A percentile compares a stretch with the other conserved stretches of the same genome.
Conservation (phyloP, 2,888 invertebrate genomes). For the Catonia carolina region DNA sequence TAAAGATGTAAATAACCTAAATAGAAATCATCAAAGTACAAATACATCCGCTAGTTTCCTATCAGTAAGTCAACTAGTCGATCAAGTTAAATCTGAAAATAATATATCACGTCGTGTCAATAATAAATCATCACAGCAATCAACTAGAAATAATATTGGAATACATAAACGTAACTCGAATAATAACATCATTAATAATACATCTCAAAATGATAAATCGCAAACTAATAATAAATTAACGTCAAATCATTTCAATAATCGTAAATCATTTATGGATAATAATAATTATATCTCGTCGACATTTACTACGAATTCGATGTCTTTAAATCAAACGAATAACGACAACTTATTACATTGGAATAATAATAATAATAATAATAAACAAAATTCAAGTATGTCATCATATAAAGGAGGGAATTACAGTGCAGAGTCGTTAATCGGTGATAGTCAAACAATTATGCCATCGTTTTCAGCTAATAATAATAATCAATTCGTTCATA, state of each 20-base stretch:
- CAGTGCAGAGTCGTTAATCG: constrained; percentile 35
- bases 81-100: constrained; percentile 33
- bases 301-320: background rate
- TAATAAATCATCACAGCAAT: background rate
- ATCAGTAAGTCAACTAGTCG: constrained; percentile 58
- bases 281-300: no score
- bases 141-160: background rate
- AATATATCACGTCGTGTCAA: constrained; percentile 21
- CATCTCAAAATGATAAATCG: no score
- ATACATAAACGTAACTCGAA: constrained; percentile 10
- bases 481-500: constrained; percentile 4
- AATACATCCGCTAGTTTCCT: constrained; percentile 42
- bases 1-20: constrained; percentile 12
- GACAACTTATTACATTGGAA: no score
- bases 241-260: background rate
- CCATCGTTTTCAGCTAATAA: background rate
- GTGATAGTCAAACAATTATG: constrained; percentile 2
- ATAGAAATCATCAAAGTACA: constrained; percentile 17
- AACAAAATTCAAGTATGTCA: constrained; percentile 30
- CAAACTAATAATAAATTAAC: background rate
- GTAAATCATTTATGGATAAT: background rate
- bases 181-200: background rate
- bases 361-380: background rate
- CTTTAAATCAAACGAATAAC: constrained; percentile 2
- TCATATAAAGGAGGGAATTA: constrained; percentile 43